Conservation (phyloP, 2,888 invertebrate genomes). For the Dichetophora obliterata region DNA sequence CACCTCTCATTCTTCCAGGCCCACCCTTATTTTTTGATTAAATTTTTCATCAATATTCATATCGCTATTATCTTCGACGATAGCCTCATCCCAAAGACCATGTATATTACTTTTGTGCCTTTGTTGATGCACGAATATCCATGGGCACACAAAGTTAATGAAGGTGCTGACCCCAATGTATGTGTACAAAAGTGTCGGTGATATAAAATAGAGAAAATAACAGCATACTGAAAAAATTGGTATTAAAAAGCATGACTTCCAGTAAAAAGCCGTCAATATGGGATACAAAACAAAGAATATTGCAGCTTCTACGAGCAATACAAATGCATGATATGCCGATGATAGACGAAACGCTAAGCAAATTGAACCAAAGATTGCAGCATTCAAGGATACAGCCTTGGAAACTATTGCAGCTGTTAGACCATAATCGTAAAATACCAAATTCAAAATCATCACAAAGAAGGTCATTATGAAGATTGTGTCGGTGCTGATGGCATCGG, state of each 20-base stretch:
- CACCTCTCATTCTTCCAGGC: neutral
- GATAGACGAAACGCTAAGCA: conserved; percentile 93
- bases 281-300: conserved; percentile 92
- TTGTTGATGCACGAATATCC: conserved; percentile 82
- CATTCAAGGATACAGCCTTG: conserved; percentile 91
- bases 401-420: conserved; percentile 87
- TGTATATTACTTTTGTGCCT: conserved; percentile 91
- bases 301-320: conserved; percentile 89
- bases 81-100: conserved; percentile 98
- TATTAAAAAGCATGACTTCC: conserved; percentile 73
- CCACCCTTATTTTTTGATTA: conserved; percentile 51
- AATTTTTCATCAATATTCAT: conserved; percentile 59
- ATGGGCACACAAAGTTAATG: conserved; percentile 81
- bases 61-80: conserved; percentile 74
- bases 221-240: conserved; percentile 72
- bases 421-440: conserved; percentile 94
- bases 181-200: conserved; percentile 73
- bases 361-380: conserved; percentile 94
- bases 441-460: conserved; percentile 87
- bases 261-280: conserved; percentile 77
- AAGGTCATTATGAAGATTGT: conserved; percentile 95
- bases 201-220: conserved; percentile 73
- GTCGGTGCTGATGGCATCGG: conserved; percentile 96
- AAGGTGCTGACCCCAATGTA: conserved; percentile 76
- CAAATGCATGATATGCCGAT: conserved; percentile 88